Evolutionary conservation across 2,113 vertebrate genomes (phyloP), one percentile per base, ranked within the genome.

Genomic region (Carollia perspicillata): DNA sequence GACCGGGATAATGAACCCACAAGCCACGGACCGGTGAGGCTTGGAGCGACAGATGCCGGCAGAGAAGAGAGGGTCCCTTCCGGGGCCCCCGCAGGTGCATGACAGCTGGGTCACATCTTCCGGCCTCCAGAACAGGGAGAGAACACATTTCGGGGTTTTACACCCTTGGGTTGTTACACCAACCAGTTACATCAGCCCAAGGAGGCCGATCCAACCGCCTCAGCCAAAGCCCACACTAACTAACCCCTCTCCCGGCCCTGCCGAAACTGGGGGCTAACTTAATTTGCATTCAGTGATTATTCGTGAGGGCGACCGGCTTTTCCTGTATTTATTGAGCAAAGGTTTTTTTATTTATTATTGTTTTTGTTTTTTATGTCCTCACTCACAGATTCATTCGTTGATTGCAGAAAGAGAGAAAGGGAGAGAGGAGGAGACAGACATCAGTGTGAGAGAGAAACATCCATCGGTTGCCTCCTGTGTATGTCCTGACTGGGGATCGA

Each of bases 31-130:
- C 1, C 2, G 0, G 33, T 33, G 22, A 35, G 47, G 33, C 35
- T 12, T 13, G 10, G 17, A 35, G 65, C 44, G 0, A 6, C 13
- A 5, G 60, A 28, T 4, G 23, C 10, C 1, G 22, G 44, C 6
- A 12, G 75, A 51, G 49, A 20, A 5, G 8, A 22, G 20, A 8
- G 49, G 47, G 6, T 14, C n/a, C 33, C 23, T 8, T 22, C 20
- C 49, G 10, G 75, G 53, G 26, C n/a, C 49, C n/a, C 20, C 7
- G 49, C 6, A 35, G 49, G 28, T 4, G 30, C 17, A 5, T 20
- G 28, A 11, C 44, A 33, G 30, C 30, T 6, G 28, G 3, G 22
- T 20, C 8, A 47, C 22, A 28, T 6, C n/a, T 37, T 26, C 20
- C 4, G 83, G 83, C 63, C 33, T 28, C 53, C 23, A 26, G 78